Conservation (phyloP, 2,888 invertebrate species). For the Lepidocyrtoides sp. region DNA sequence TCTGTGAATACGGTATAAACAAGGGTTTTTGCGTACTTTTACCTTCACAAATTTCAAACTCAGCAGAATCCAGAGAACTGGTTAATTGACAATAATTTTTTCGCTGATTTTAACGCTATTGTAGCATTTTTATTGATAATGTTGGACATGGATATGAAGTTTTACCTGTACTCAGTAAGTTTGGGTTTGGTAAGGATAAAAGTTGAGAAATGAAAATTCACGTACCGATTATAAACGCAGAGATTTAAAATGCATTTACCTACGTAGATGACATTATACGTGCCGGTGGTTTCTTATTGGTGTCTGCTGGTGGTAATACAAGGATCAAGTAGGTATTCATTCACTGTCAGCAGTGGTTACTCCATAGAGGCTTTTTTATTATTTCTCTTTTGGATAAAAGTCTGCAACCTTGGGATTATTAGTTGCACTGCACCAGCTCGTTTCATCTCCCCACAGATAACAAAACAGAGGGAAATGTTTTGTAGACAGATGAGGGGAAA, state of each 20-base stretch:
- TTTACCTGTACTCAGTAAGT: background rate
- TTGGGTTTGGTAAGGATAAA: too few relatives aligned
- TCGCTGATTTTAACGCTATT: too few relatives aligned
- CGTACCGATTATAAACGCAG: too few relatives aligned
- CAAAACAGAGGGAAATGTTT: slow-evolving; percentile 18
- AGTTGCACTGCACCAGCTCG: slow-evolving; percentile 48
- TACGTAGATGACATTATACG: background rate
- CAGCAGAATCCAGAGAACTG: too few relatives aligned
- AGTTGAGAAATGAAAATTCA: too few relatives aligned
- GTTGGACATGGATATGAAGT: background rate
- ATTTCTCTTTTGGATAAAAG: slow-evolving; percentile 46
- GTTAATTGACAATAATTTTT: too few relatives aligned
- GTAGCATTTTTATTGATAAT: too few relatives aligned
- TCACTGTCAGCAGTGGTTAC: slow-evolving; percentile 45
- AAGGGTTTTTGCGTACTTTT: too few relatives aligned
- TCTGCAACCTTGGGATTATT: slow-evolving; percentile 46
- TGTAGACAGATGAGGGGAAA: slow-evolving; percentile 39
- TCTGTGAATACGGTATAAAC: too few relatives aligned
- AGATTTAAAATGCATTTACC: background rate
- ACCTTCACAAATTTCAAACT: too few relatives aligned
- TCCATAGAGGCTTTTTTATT: slow-evolving; percentile 54
- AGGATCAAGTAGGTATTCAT: slow-evolving; percentile 72
- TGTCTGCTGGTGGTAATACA: slow-evolving; percentile 18
- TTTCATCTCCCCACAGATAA: slow-evolving; percentile 1
- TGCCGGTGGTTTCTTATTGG: background rate